Conservation (phyloP, 1,140 invertebrate genomes). For the Heterodera carotae region DNA sequence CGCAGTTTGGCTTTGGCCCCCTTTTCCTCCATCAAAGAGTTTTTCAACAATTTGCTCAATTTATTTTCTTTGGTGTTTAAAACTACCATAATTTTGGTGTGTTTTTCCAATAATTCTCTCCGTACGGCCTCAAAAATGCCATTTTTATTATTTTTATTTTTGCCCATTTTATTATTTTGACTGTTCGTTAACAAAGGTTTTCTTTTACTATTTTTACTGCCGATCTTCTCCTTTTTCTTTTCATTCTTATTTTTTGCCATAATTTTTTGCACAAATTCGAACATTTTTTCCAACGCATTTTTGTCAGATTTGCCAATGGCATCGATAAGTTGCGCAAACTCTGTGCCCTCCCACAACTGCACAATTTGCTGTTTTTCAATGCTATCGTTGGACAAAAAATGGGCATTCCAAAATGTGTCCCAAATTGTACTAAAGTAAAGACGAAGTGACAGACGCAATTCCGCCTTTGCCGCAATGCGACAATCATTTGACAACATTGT, state of each 20-base stretch:
- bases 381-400: neutral
- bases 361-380: neutral
- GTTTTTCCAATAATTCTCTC: neutral
- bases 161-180: neutral
- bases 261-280: neutral
- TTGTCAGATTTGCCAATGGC: neutral
- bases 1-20: neutral
- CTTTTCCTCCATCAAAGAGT: neutral
- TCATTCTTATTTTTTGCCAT: neutral
- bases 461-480: neutral
- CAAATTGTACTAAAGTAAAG: neutral
- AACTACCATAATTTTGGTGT: neutral
- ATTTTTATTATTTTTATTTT: neutral
- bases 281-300: neutral
- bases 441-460: neutral
- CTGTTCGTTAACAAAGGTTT: too few species aligned
- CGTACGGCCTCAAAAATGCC: neutral
- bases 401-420: neutral
- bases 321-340: neutral
- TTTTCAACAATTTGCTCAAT: neutral
- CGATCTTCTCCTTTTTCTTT: neutral
- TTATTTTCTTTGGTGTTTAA: neutral
- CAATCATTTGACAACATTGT: neutral
- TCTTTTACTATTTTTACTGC: too few species aligned
- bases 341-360: neutral